Base-by-base conservation (phyloP, 2,113 vertebrate genomes). In the Gopherus evgoodei region DNA sequence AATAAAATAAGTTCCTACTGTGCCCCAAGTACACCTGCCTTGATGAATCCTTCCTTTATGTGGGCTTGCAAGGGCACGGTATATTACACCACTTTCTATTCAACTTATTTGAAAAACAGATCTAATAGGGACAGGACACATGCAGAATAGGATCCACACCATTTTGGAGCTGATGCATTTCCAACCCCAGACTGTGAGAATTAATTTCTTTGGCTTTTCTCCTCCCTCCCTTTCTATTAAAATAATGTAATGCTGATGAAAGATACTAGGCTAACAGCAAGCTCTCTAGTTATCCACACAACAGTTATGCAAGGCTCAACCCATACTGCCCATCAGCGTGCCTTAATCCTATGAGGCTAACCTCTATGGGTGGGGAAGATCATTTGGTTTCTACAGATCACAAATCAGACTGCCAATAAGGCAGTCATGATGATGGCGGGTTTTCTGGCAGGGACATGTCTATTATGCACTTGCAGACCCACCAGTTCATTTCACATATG, bases 21-120 rank as follows among this genome's bases (percentile, higher is more conserved):
- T 0, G 0, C 31, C 47, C 8, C 79, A 44, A 3, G 47, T 2
- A 16, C n/a, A 56, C 49, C 0, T 0, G 44, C 1, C 65, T 69
- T 17, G 19, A 17, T 83, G 27, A 54, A 42, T 13, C 69, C 89
- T 88, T 86, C 83, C 78, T 9, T 2, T 38, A 47, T 59, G 52
- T 0, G 0, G 24, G 19, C 12, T 5, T 5, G 5, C 0, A 27
- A 53, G 79, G 84, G 91, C 69, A 84, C 27, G 49, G 50, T 65
- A 44, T 44, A 75, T 42, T 75, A 7, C 14, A 31, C 27, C 49
- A 5, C 16, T 52, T 11, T 21, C 10, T 21, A 65, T 35, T 65
- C 6, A 35, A 65, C 62, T 35, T 65, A 31, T 17, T 17, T 38
- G 35, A 19, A 17, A n/a, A 69, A 69, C 65, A 69, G 35, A 69